Base-by-base conservation (phyloP, 2,888 invertebrate species). In the Autographa pulchrina region DNA sequence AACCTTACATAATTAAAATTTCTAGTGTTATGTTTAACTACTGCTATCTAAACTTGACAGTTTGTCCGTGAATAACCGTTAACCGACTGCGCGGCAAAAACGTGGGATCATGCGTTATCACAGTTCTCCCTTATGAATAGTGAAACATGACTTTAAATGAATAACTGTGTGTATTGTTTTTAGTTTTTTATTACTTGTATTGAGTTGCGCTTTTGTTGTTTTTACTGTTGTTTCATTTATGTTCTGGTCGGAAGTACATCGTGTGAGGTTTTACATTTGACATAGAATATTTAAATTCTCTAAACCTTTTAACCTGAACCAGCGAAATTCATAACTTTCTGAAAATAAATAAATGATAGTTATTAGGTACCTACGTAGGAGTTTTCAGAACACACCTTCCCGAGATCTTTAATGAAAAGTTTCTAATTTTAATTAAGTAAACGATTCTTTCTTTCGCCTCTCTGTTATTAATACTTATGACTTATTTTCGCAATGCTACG, bases 21-120 rank as follows among this genome's bases (percentile, higher is more conserved):
- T 56, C 54, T 56, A 56, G 54, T 56, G 25, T 56, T 25, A 56
- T 54, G 20, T 16, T 14, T 43, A 56, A 35, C 20, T 56, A 59
- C 65, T 18, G 54, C 20, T 70, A 60, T n/a, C 31, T 74, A 75
- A 73, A 73, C 68, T 73, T 75, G 78, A 73, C 72, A 75, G 71
- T 61, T 63, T 75, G 69, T 63, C 73, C 73, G 64, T 75, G 69
- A 75, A 62, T 73, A 75, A 75, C 77, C 62, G 75, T 74, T 58
- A 62, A 52, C 65, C 62, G 68, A 69, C 64, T 20, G 62, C 60
- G 64, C 67, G 70, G 68, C 62, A 79, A 79, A 70, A 79, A 74
- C 76, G 76, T 79, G 78, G 65, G 72, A 76, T n/a, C 62, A 59
- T 48, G 59, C 43, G 73, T 69, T 72, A 75, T 62, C 43, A 75